A percentile compares a stretch with the other conserved stretches of the same genome.
Evolutionary conservation across 2,797 vertebrate species (phyloP).

Genomic region (Notamacropus eugenii): DNA sequence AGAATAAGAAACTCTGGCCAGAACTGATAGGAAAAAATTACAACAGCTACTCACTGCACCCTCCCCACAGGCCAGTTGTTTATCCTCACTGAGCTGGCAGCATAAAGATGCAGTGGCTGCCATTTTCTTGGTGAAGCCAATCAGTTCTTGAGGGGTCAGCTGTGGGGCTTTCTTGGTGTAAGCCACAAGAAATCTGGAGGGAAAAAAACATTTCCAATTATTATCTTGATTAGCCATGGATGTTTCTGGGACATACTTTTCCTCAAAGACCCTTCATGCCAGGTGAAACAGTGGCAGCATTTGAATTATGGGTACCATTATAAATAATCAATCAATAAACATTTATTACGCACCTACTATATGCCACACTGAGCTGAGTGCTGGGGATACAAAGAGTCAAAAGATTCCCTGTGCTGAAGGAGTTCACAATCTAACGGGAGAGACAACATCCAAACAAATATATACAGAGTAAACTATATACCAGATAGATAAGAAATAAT

Average conservation of each 20-base stretch:
- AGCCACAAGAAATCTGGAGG: conserved; percentile 68
- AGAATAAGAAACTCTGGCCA: not conserved
- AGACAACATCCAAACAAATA: not conserved
- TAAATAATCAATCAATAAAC: not conserved
- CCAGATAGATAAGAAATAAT: not conserved
- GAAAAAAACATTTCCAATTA: not conserved
- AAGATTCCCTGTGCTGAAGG: too few species aligned
- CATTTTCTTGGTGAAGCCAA: conserved; percentile 69
- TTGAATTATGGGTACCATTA: not conserved
- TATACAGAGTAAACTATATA: too few species aligned
- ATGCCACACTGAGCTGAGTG: not conserved
- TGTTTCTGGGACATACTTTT: not conserved
- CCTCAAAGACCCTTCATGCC: not conserved
- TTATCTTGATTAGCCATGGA: not conserved
- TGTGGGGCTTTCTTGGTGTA: conserved; percentile 76
- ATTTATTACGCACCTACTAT: not conserved
- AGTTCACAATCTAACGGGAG: not conserved
- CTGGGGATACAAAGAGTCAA: not conserved
- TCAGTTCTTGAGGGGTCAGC: conserved; percentile 52
- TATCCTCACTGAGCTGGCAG: conserved; percentile 71
- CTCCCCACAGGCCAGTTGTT: conserved; percentile 66
- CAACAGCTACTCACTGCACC: conserved; percentile 59
- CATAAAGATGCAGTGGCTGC: conserved; percentile 49
- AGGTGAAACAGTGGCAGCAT: not conserved
- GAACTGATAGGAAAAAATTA: not conserved